Conservation (phyloP, 1,140 invertebrate species). For the Leptinotarsa undecemlineata region DNA sequence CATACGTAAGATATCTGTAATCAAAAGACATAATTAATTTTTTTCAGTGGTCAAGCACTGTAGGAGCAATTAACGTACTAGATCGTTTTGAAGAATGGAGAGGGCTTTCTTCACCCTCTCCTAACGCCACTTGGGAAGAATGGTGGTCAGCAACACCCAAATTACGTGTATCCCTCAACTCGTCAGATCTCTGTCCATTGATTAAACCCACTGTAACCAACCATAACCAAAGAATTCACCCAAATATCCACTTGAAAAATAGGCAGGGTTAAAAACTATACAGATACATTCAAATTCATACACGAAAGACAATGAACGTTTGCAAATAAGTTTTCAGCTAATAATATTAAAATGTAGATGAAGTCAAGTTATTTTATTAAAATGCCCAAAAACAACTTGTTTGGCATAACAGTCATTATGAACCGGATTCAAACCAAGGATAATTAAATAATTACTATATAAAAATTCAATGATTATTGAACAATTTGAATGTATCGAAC, state of each 20-base stretch:
- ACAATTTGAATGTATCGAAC: too few species aligned
- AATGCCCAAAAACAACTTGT: too few species aligned
- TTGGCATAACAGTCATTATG: too few species aligned
- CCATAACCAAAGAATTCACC: constrained; percentile 22
- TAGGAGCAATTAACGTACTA: constrained; percentile 67
- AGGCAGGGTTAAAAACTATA: background rate
- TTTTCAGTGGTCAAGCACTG: background rate
- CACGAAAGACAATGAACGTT: too few species aligned
- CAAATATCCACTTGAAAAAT: constrained; percentile 13
- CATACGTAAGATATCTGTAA: too few species aligned
- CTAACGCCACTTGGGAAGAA: constrained; percentile 61
- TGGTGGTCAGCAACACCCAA: constrained; percentile 64
- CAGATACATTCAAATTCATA: constrained; percentile 5
- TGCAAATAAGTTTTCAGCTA: too few species aligned
- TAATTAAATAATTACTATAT: too few species aligned
- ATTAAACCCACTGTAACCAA: constrained; percentile 57
- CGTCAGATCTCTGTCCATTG: constrained; percentile 62
- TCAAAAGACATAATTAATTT: background rate
- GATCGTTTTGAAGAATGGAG: constrained; percentile 72
- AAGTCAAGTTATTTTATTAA: too few species aligned
- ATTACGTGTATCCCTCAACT: constrained; percentile 62
- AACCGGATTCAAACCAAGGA: too few species aligned
- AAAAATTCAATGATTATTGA: too few species aligned
- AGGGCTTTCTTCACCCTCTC: constrained; percentile 75
- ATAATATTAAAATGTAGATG: too few species aligned